Base-by-base conservation (phyloP, 2,797 vertebrate genomes). In the Rhyacichthys aspro region DNA sequence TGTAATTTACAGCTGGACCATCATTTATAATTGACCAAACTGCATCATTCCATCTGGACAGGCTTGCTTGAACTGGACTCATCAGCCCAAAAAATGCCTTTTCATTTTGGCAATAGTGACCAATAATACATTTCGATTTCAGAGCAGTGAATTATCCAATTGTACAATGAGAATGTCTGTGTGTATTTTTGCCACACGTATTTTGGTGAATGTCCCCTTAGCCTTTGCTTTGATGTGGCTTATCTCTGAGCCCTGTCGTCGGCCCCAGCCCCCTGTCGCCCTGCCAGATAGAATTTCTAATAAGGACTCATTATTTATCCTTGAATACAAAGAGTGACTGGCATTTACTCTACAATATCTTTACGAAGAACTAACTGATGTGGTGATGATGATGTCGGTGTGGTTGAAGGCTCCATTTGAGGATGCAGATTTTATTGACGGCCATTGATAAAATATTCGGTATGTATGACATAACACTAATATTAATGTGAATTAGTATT, bases 271-370 rank as follows among this genome's bases (percentile, higher is more conserved):
- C 74, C 82, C 64, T 78, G 82, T 84, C 85, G 86, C 87, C 88
- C 72, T 83, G 85, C 83, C 73, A 88, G 83, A 89, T 88, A 83
- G 83, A 87, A 88, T 91, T 91, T 91, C 81, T 90, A 91, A 92
- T 83, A 86, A 83, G 82, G 42, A 76, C 67, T 89, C 81, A 90
- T 92, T 91, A 88, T 90, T 91, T 89, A 81, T 86, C 68, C 56
- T 78, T 77, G 68, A 89, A 90, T 86, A 86, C 68, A n/a, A n/a
- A n/a, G 73, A 60, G 58, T 86, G 83, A 90, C 89, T 90, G 87
- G 81, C 81, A 86, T 90, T 87, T 86, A 69, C 67, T 59, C 61
- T 55, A n/a, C 10, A 74, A 67, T 53, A 74, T 78, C 61, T 66
- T 37, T 57, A 63, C 67, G 56, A 71, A 44, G 38, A 73, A 65